These are phyloP conservation scores for Phaethornis superciliosus DNA, from an alignment of 2,113 vertebrate species.

Conservation along the genomic window DNA sequence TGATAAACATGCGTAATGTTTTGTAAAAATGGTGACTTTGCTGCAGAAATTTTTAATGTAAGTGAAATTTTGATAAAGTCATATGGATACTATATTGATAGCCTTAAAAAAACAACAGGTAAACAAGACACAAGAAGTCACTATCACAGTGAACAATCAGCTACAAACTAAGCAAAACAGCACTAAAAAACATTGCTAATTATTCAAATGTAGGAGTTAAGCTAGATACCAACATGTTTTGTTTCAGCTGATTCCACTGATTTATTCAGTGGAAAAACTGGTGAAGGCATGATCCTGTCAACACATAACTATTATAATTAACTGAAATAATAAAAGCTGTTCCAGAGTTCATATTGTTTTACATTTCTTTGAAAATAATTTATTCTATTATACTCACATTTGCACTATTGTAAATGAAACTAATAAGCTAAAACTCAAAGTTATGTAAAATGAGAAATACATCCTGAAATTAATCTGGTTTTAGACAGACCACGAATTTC, in stretches of 20 bases:
- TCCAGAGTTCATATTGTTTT: constrained; percentile 55
- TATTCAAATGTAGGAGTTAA: background rate
- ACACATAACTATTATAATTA: constrained; percentile 65
- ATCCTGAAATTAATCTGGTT: too few species aligned
- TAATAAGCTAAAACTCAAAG: constrained; percentile 36
- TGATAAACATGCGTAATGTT: background rate
- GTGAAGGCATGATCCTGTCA: constrained; percentile 72
- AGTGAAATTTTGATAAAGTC: background rate
- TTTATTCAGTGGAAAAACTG: constrained; percentile 66
- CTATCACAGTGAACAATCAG: background rate
- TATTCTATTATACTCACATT: constrained; percentile 60
- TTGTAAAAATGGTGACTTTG: background rate
- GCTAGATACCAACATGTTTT: background rate
- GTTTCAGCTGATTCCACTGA: background rate
- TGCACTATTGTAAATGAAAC: constrained; percentile 57
- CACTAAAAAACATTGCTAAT: background rate
- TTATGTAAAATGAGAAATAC: background rate
- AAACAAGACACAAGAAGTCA: background rate
- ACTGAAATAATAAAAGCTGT: constrained; percentile 69
- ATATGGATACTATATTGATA: background rate
- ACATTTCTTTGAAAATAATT: constrained; percentile 71
- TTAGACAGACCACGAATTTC: too few species aligned
- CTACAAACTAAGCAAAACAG: background rate
- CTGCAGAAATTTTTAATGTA: background rate
- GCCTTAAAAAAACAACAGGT: background rate